phyloP scores from a whole-genome alignment of 2,888 invertebrate species.

The Azorinus chamasolen region DNA sequence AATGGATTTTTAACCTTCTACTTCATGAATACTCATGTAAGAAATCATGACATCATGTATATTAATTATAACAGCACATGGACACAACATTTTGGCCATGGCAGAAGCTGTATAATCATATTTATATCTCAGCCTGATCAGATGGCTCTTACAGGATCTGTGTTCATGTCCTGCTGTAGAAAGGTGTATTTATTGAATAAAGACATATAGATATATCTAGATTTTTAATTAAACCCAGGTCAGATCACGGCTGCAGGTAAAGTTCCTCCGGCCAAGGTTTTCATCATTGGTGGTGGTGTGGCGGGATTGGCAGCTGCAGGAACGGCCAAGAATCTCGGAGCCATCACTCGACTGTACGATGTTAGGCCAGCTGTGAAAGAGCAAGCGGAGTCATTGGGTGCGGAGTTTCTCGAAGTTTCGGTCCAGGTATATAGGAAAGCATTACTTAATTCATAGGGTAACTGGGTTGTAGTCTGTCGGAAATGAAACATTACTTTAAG shows the following conservation, averaged over 20 bases:
- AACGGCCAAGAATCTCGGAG: conserved; percentile 95
- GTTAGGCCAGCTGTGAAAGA: conserved; percentile 90
- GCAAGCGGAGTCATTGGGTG: conserved; percentile 93
- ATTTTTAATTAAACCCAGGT: conserved; percentile 87
- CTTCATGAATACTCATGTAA: no score
- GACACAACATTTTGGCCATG: no score
- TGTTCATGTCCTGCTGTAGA: no score
- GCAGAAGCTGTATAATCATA: no score
- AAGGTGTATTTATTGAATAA: background rate
- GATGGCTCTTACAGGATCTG: no score
- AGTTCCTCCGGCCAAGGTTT: conserved; percentile 95
- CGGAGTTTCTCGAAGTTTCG: conserved; percentile 93
- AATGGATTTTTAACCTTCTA: no score
- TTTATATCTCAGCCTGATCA: no score
- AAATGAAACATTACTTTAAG: no score
- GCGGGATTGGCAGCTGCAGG: conserved; percentile 95
- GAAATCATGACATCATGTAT: no score
- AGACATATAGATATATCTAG: background rate
- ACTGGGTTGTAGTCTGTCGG: no score
- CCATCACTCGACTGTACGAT: conserved; percentile 95
- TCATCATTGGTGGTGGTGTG: conserved; percentile 96
- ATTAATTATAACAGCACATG: no score
- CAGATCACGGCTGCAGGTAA: conserved; percentile 96
- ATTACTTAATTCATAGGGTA: no score
- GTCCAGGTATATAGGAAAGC: conserved; percentile 89